These are phyloP conservation scores for Psylliodes chrysocephalus DNA, from an alignment of 2,888 invertebrate species.

Conservation along the genomic window DNA sequence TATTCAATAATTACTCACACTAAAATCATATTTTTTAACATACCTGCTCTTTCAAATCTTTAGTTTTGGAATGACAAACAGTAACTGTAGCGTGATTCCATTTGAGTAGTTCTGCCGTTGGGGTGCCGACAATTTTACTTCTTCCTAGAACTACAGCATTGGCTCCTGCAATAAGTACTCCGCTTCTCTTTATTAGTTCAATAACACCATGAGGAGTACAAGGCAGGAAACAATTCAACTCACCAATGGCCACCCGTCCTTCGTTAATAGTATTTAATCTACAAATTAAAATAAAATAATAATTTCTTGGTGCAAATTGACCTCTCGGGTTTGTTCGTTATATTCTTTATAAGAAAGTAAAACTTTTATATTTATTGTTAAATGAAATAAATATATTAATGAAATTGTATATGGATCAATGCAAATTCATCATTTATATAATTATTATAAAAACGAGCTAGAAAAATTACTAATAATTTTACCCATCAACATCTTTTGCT, in stretches of 20 bases:
- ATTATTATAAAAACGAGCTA: too few relatives aligned
- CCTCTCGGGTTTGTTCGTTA: too few relatives aligned
- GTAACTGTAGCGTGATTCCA: constrained; percentile 98
- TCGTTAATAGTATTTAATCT: constrained; percentile 92
- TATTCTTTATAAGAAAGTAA: too few relatives aligned
- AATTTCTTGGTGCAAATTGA: too few relatives aligned
- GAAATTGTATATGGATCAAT: too few relatives aligned
- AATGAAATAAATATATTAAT: too few relatives aligned
- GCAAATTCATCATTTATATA: too few relatives aligned
- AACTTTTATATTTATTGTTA: too few relatives aligned
- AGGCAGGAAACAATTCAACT: constrained; percentile 89
- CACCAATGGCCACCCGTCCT: constrained; percentile 90
- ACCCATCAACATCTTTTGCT: constrained; percentile 97
- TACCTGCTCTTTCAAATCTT: constrained; percentile 80
- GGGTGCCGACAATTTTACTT: constrained; percentile 98
- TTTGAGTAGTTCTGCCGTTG: constrained; percentile 91
- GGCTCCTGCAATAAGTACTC: constrained; percentile 81
- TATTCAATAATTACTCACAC: not conserved
- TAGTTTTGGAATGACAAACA: constrained; percentile 94
- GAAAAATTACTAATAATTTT: too few relatives aligned
- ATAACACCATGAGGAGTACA: constrained; percentile 97
- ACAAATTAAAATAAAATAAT: constrained; percentile 37
- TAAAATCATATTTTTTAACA: not conserved
- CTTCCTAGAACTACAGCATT: constrained; percentile 94
- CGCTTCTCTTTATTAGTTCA: constrained; percentile 87